These are phyloP conservation scores for Diplodus puntazzo DNA, from an alignment of 2,797 vertebrate species.

Conservation along the genomic window DNA sequence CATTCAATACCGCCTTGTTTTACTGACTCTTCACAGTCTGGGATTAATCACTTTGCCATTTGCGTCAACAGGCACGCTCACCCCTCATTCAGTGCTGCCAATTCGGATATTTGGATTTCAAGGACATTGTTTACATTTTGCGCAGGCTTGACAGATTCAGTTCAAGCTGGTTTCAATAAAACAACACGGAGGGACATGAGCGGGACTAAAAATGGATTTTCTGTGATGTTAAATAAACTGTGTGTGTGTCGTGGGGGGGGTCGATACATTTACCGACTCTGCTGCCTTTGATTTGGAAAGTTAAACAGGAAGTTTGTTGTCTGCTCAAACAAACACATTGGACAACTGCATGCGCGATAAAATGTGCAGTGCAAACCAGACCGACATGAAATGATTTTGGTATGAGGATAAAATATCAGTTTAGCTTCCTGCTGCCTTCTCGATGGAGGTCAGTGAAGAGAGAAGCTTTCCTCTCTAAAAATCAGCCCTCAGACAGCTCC, in stretches of 20 bases:
- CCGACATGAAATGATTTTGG: conserved; percentile 20
- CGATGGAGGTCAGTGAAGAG: conserved; percentile 36
- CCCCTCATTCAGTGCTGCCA: conserved; percentile 73
- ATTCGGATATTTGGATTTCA: conserved; percentile 77
- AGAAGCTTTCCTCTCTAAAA: conserved; percentile 34
- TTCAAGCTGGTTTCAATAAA: conserved; percentile 76
- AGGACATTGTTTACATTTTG: conserved; percentile 77
- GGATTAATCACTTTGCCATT: conserved; percentile 79
- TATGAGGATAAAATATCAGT: conserved; percentile 25
- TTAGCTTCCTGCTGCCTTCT: conserved; percentile 24
- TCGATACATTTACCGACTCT: conserved; percentile 53
- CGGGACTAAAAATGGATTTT: conserved; percentile 68
- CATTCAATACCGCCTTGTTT: conserved; percentile 77
- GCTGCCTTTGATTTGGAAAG: conserved; percentile 61
- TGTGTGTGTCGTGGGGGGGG: background rate
- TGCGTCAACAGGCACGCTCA: conserved; percentile 73
- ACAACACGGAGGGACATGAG: conserved; percentile 64
- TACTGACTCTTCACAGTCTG: conserved; percentile 68
- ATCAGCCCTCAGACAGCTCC: conserved; percentile 49
- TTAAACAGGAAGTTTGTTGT: conserved; percentile 51
- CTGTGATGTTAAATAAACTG: conserved; percentile 76
- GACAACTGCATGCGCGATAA: background rate
- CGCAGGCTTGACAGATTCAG: conserved; percentile 64
- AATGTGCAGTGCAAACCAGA: conserved; percentile 3
- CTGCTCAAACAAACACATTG: conserved; percentile 42